Percentiles rank a stretch among this genome's conserved stretches.
Conservation (phyloP, 1,140 invertebrate species). For the Berghia stephanieae region DNA sequence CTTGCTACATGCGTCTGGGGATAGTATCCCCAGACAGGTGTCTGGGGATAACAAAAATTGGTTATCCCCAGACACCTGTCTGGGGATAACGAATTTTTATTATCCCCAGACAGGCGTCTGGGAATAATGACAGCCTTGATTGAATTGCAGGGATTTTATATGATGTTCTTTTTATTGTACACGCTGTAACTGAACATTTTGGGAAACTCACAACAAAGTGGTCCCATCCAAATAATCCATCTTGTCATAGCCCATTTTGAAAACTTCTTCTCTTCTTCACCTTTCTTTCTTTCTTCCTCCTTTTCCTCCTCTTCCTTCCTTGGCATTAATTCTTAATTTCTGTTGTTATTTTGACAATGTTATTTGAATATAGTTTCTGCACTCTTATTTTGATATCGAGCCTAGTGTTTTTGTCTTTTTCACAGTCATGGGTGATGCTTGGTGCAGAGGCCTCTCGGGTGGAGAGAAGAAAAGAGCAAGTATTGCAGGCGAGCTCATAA, state of each 20-base stretch:
- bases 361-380: background rate
- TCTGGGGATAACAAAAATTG: too few relatives aligned
- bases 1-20: too few relatives aligned
- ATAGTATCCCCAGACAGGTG: too few relatives aligned
- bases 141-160: too few relatives aligned
- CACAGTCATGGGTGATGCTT: conserved; percentile 81
- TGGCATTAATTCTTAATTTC: background rate
- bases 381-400: background rate
- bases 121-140: too few relatives aligned
- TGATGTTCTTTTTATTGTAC: too few relatives aligned
- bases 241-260: background rate
- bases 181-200: too few relatives aligned
- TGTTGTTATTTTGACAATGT: background rate
- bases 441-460: conserved; percentile 82
- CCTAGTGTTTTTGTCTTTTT: background rate
- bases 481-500: conserved; percentile 87
- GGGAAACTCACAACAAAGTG: too few relatives aligned
- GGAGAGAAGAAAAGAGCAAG: conserved; percentile 89
- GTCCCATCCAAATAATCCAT: too few relatives aligned
- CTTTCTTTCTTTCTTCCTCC: background rate
- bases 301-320: background rate
- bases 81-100: too few relatives aligned
- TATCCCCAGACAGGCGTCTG: too few relatives aligned
- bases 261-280: background rate
- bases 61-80: too few relatives aligned